Evolutionary conservation across 2,888 invertebrate species (phyloP).

Genomic region (Oligia strigilis): DNA sequence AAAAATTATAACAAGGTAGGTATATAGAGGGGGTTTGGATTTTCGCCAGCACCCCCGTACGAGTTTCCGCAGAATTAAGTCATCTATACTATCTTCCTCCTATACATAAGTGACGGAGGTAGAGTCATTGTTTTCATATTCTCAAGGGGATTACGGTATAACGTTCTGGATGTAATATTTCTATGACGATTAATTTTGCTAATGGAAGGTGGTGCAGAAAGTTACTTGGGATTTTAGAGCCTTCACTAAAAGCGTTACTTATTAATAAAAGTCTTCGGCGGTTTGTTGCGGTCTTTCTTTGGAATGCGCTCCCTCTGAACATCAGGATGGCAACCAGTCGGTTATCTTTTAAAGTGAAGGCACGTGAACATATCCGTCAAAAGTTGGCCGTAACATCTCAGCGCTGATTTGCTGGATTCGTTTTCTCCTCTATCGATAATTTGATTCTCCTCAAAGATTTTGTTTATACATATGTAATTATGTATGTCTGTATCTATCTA

Average conservation of each 20-base stretch:
- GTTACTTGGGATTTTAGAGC: background rate
- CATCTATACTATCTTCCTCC: constrained; percentile 51
- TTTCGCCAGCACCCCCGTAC: constrained; percentile 65
- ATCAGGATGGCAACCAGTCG: too few species aligned
- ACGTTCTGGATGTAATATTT: constrained; percentile 9
- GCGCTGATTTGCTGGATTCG: too few species aligned
- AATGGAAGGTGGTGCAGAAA: background rate
- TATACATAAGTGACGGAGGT: constrained; percentile 62
- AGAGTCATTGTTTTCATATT: constrained; percentile 52
- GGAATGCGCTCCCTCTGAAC: too few species aligned
- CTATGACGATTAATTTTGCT: constrained; percentile 32
- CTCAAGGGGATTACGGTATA: constrained; percentile 41
- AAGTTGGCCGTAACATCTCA: too few species aligned
- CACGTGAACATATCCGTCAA: too few species aligned
- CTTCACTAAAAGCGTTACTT: background rate
- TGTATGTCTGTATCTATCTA: too few species aligned
- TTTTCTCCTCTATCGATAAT: too few species aligned
- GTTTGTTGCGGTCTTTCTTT: too few species aligned
- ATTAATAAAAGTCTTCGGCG: too few species aligned
- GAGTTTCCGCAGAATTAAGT: constrained; percentile 69
- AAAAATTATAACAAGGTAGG: constrained; percentile 52
- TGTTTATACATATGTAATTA: too few species aligned
- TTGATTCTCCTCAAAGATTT: too few species aligned
- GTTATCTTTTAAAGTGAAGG: too few species aligned
- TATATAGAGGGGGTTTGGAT: constrained; percentile 66